A percentile compares a stretch with the other conserved stretches of the same genome.
phyloP scores from a whole-genome alignment of 1,140 invertebrate genomes.

The Steinernema feltiae region DNA sequence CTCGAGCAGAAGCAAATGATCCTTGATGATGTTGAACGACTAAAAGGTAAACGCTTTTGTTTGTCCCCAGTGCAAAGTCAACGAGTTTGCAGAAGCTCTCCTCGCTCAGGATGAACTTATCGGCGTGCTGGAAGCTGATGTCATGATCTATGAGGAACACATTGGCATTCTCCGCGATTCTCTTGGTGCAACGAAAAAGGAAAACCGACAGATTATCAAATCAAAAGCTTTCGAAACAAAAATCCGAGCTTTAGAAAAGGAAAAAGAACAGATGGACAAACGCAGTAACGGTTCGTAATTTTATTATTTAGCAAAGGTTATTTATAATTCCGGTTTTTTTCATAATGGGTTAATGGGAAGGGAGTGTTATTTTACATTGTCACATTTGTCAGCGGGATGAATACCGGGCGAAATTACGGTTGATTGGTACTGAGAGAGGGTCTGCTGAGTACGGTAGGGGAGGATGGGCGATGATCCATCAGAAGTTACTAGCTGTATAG shows the following conservation, averaged over 20 bases:
- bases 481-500: constrained; percentile 17
- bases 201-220: constrained; percentile 45
- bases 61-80: constrained; percentile 24
- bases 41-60: constrained; percentile 37
- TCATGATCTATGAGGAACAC: constrained; percentile 55
- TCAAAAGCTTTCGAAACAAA: constrained; percentile 54
- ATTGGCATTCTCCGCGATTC: constrained; percentile 52
- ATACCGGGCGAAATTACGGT: not conserved
- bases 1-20: constrained; percentile 45
- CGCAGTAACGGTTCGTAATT: constrained; percentile 46
- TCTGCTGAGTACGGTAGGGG: not conserved
- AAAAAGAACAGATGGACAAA: constrained; percentile 51
- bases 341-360: not conserved
- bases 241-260: constrained; percentile 51
- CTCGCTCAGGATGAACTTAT: constrained; percentile 55
- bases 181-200: constrained; percentile 47
- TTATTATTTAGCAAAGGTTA: not conserved
- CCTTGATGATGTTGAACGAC: constrained; percentile 44
- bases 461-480: not conserved
- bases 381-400: too few species aligned
- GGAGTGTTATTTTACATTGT: constrained; percentile 12
- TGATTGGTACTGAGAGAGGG: constrained; percentile 3
- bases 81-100: constrained; percentile 45
- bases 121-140: constrained; percentile 47
- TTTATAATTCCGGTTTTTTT: not conserved